Evolutionary conservation across 2,113 vertebrate species (phyloP).

Genomic region (Cichladusa arquata): DNA sequence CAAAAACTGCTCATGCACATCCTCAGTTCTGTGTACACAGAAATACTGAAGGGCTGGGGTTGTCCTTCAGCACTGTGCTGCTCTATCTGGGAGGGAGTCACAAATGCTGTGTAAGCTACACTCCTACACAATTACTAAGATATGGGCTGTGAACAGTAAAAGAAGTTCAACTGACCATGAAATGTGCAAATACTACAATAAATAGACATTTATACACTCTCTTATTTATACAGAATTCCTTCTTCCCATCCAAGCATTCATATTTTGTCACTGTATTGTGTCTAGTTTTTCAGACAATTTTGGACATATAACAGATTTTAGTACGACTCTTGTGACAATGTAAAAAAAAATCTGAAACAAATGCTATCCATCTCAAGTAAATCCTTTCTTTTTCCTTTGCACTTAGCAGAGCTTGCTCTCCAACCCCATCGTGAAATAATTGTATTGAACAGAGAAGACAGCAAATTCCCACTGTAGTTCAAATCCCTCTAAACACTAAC

Average conservation of each 20-base stretch:
- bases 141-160: background rate
- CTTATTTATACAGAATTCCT: background rate
- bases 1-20: background rate
- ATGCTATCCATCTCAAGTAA: background rate
- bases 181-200: conserved; percentile 13
- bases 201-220: background rate
- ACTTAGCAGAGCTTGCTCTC: background rate
- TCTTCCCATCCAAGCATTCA: background rate
- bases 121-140: background rate
- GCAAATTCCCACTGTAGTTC: background rate
- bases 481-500: conserved; percentile 8
- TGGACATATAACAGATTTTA: background rate
- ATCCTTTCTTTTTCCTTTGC: background rate
- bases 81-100: background rate
- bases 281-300: background rate
- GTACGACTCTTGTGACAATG: background rate
- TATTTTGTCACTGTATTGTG: background rate
- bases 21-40: background rate
- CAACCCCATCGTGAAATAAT: rapidly evolving
- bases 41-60: background rate
- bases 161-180: background rate
- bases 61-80: background rate
- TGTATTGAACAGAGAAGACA: background rate
- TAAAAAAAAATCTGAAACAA: conserved; percentile 4
- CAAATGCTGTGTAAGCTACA: background rate